Evolutionary conservation across 2,797 vertebrate species (phyloP), one percentile per base, ranked within the genome.

Genomic region (Sternotherus odoratus): DNA sequence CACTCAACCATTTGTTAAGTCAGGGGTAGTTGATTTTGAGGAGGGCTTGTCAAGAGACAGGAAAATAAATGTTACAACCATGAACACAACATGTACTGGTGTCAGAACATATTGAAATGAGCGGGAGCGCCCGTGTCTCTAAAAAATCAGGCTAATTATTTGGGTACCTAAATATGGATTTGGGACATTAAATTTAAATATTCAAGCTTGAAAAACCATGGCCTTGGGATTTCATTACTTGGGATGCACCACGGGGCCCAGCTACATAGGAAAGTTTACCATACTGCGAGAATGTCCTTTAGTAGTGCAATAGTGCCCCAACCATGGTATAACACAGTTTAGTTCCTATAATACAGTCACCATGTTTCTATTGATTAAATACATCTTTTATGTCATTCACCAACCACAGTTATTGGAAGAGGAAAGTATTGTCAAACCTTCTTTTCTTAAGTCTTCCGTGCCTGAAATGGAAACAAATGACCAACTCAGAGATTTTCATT

Each of bases 401-500:
- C 74, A 5, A 7, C 4, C 79, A 5, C 12, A 39, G 12, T n/a
- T 81, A 50, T 28, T 89, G 24, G 50, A 86, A 91, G 30, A 50
- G 43, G 1, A 72, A 83, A 57, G 53, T 24, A 3, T 4, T 82
- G 30, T 5, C 10, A 85, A 53, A 28, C 16, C 12, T 28, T 74
- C n/a, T 87, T 56, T 90, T 92, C 90, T 56, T 60, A 78, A 2
- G 12, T 74, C 57, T 49, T 74, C 24, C n/a, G 80, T 94, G 81
- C 57, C 5, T 8, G 60, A 91, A 93, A 60, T 16, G 36, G 83
- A 85, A 36, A 72, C 26, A 89, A 86, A 33, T n/a, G 60, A 66
- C 33, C 30, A 3, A 24, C 33, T 74, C 63, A 69, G 63, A 36
- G 10, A 39, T 75, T 48, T 28, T 30, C 39, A 51, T 86, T 88